Base-by-base conservation (phyloP, 64 coral and sea anemone genomes). In the Platygyra sinensis region DNA sequence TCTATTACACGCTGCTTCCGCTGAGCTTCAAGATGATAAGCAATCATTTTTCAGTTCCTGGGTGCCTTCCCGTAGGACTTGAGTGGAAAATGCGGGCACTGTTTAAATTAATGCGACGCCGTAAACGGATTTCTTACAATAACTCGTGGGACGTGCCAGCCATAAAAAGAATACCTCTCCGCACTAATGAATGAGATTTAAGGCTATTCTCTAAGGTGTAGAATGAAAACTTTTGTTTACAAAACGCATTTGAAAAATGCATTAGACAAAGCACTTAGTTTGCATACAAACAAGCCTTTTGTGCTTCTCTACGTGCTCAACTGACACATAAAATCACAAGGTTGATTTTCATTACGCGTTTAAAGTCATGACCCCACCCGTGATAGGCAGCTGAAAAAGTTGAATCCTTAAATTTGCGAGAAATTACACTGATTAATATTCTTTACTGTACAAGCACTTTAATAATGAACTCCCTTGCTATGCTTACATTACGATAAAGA, bases 21-120 rank as follows among this genome's bases (percentile, higher is more conserved):
- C 9, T 95, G 89, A 27, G 93, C 93, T 36, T 95, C 93, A 12
- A 51, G 7, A 67, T 95, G 93, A 91, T 75, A 95, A 22, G 93
- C 88, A 19, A 88, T 91, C 78, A 80, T 80, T 61, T 80, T 85
- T 3, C 42, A 13, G 12, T 12, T 14, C 12, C 54, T 1, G 54
- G 10, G 14, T 57, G 54, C 15, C 54, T 55, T 55, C 9, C 52
- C 52, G 52, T 55, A 55, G 13, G 52, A 55, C 52, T 9, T 55
- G 7, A 55, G 52, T 33, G 20, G 22, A 22, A 69, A 27, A 69
- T 29, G 7, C 11, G 22, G 4, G 24, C 65, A 69, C 22, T 11
- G 10, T 69, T 69, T 69, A 9, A 10, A 46, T 46, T 22, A 72
- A 51, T 30, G 81, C 10, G 81, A 85, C 81, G 36, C 62, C 11